Evolutionary conservation across 2,888 invertebrate species (phyloP).

Genomic region (Brachycybe producta): DNA sequence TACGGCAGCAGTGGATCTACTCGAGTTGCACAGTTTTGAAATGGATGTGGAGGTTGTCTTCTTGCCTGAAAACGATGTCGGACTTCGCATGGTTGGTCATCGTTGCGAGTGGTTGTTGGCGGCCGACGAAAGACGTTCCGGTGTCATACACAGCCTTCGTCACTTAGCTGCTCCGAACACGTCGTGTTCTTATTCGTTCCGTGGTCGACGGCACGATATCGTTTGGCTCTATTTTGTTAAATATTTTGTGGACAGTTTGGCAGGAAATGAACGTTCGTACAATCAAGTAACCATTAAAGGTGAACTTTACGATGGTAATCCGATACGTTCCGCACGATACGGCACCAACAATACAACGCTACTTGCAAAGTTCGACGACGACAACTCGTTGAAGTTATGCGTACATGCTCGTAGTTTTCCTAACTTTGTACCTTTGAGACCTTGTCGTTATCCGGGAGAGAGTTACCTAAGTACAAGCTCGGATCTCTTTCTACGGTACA

Average conservation of each 20-base stretch:
- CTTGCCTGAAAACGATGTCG: conserved; percentile 36
- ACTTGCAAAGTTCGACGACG: conserved; percentile 14
- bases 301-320: conserved; percentile 20
- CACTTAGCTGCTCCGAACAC: conserved; percentile 69
- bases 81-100: conserved; percentile 23
- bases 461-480: conserved; percentile 63
- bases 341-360: conserved; percentile 18
- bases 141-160: conserved; percentile 57
- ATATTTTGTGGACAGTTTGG: conserved; percentile 44
- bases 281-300: conserved; percentile 20
- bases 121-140: conserved; percentile 58
- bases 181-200: conserved; percentile 63
- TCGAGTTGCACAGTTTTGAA: conserved; percentile 67
- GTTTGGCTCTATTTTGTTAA: conserved; percentile 74
- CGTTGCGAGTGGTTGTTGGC: conserved; percentile 59
- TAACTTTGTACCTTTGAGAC: conserved; percentile 23
- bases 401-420: conserved; percentile 24
- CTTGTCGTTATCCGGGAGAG: conserved; percentile 39
- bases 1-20: conserved; percentile 67
- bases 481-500: conserved; percentile 62
- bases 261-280: conserved; percentile 3
- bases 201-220: conserved; percentile 56
- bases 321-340: neutral
- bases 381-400: conserved; percentile 20
- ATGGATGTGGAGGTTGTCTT: conserved; percentile 71